Percentiles rank a stretch among this genome's conserved stretches.
Conservation (phyloP, 2,113 vertebrate species). For the Melanostigma gelatinosum region DNA sequence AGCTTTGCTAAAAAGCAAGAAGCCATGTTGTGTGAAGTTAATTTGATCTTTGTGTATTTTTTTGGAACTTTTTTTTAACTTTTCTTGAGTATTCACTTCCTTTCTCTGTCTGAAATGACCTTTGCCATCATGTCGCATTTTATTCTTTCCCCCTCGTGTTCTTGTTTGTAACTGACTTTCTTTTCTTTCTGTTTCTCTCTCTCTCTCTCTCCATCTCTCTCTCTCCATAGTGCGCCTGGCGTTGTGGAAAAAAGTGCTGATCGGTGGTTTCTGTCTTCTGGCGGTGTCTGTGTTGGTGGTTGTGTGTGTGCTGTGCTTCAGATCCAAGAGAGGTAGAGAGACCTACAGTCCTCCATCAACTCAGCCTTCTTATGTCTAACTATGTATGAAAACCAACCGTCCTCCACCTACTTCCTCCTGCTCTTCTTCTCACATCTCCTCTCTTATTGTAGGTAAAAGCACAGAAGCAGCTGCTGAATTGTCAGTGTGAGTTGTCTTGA, state of each 20-base stretch:
- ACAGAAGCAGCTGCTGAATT: slow-evolving; percentile 74
- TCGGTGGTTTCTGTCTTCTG: slow-evolving; percentile 62
- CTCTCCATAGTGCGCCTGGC: slow-evolving; percentile 74
- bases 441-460: slow-evolving; percentile 80
- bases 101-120: not conserved
- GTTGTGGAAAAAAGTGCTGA: slow-evolving; percentile 79
- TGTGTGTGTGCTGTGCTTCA: slow-evolving; percentile 62
- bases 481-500: slow-evolving; percentile 85
- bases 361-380: slow-evolving; percentile 67
- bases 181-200: slow-evolving; percentile 8
- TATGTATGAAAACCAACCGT: slow-evolving; percentile 60
- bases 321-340: slow-evolving; percentile 81
- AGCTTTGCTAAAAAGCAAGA: not conserved
- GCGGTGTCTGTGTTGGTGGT: slow-evolving; percentile 38
- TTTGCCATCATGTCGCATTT: not conserved
- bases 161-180: slow-evolving; percentile 5
- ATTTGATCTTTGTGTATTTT: not conserved
- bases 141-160: not conserved
- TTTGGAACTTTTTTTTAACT: not conserved
- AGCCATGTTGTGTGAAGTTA: not conserved
- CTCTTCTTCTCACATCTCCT: slow-evolving; percentile 68
- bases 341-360: slow-evolving; percentile 71
- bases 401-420: slow-evolving; percentile 38
- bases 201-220: slow-evolving; percentile 8
- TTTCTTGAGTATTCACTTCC: not conserved